Conservation (phyloP, 1,140 invertebrate genomes). For the Zaprionus ornatus region DNA sequence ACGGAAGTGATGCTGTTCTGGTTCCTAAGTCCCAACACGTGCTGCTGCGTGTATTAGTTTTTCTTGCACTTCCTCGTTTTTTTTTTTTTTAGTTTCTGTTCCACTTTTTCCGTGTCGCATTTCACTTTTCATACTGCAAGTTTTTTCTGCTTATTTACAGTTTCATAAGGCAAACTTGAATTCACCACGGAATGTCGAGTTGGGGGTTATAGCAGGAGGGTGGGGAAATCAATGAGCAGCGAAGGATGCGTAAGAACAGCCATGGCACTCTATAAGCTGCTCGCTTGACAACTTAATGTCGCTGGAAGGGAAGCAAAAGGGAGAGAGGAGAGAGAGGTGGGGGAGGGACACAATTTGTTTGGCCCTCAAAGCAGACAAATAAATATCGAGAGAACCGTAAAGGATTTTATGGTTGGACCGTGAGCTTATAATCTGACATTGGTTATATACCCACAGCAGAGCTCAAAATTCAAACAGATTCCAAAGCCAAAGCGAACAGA, state of each 20-base stretch:
- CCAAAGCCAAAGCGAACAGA: not conserved
- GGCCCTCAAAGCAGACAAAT: constrained; percentile 57
- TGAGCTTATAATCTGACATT: constrained; percentile 31
- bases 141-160: constrained; percentile 33
- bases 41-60: constrained; percentile 13
- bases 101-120: constrained; percentile 38
- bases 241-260: constrained; percentile 8
- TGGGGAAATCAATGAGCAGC: constrained; percentile 33
- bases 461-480: constrained; percentile 5
- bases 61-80: constrained; percentile 2
- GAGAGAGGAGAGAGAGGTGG: too few species aligned
- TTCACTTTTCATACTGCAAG: constrained; percentile 58
- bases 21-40: constrained; percentile 48
- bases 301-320: constrained; percentile 37
- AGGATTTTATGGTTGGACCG: constrained; percentile 54
- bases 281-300: constrained; percentile 66
- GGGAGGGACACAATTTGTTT: constrained; percentile 58
- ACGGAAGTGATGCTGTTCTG: constrained; percentile 22
- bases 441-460: constrained; percentile 11
- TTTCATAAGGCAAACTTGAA: constrained; percentile 25
- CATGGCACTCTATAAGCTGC: constrained; percentile 25
- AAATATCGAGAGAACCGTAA: constrained; percentile 67
- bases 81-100: constrained; percentile 28
- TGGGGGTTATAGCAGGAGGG: too few species aligned
- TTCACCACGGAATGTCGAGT: constrained; percentile 3